Percentiles rank a stretch among this genome's conserved stretches.
These are phyloP conservation scores for Cottoperca gobio DNA, from an alignment of 2,797 vertebrate genomes.

Conservation along the genomic window DNA sequence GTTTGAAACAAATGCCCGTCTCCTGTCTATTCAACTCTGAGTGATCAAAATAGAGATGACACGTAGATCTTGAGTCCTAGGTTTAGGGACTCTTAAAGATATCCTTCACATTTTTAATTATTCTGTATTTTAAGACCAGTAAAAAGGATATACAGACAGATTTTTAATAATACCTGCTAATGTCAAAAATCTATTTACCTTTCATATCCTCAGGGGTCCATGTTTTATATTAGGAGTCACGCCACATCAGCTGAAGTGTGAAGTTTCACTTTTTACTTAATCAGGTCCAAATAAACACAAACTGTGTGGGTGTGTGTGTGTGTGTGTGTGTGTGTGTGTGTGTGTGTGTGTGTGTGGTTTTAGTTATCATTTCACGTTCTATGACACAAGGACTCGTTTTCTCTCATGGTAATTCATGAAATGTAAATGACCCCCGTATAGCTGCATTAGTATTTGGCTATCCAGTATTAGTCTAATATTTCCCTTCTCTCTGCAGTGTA, in stretches of 20 bases:
- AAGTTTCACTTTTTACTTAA: not conserved
- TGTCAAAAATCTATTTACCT: not conserved
- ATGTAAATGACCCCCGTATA: conserved; percentile 15
- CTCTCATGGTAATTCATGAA: not conserved
- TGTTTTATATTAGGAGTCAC: not conserved
- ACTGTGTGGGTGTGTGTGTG: not conserved
- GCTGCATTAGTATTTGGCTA: not conserved
- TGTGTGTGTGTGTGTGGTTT: not conserved
- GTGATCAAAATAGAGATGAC: too few relatives aligned
- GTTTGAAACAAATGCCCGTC: conserved; percentile 15
- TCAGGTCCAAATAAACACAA: not conserved
- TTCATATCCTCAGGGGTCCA: not conserved
- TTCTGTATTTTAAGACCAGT: conserved; percentile 6
- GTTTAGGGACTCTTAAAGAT: not conserved
- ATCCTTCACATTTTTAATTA: not conserved
- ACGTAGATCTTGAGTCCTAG: not conserved
- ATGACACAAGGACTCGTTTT: not conserved
- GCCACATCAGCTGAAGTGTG: not conserved
- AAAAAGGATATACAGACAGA: not conserved
- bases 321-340: not conserved
- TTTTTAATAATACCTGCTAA: not conserved
- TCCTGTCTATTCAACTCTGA: conserved; percentile 15
- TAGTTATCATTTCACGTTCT: not conserved
- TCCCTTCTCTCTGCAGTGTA: conserved; percentile 85
- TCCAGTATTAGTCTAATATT: conserved; percentile 5